phyloP scores from a whole-genome alignment of 2,113 vertebrate species.

The Phrynosoma blainvillii region DNA sequence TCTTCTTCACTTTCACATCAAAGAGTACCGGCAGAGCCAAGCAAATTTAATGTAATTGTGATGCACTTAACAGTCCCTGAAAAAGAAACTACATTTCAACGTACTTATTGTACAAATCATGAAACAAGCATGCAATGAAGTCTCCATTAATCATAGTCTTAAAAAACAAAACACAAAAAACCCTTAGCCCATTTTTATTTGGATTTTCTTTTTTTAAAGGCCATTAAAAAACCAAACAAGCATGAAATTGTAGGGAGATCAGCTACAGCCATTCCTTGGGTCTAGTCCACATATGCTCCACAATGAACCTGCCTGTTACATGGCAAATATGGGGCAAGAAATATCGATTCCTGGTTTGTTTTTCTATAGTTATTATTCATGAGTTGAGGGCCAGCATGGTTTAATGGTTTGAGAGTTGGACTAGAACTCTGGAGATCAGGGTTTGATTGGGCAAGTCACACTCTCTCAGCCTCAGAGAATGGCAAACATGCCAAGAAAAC shows the following conservation, averaged over 20 bases:
- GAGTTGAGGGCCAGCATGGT: neutral
- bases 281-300: neutral
- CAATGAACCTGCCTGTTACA: neutral
- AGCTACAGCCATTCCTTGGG: neutral
- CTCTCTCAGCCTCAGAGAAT: no score
- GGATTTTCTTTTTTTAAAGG: neutral
- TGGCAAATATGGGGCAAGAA: neutral
- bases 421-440: no score
- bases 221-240: neutral
- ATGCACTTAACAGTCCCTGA: constrained; percentile 53
- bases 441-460: no score
- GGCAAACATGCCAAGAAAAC: no score
- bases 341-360: neutral
- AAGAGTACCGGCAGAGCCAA: constrained; percentile 44
- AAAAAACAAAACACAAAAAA: neutral
- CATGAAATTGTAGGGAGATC: neutral
- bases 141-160: neutral
- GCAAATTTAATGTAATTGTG: constrained; percentile 72
- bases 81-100: constrained; percentile 54
- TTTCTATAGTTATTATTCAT: neutral
- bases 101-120: constrained; percentile 50
- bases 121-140: constrained; percentile 30
- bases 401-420: no score
- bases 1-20: constrained; percentile 65
- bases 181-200: fast-evolving